Evolutionary conservation across 2,888 invertebrate genomes (phyloP).

Genomic region (Acleris emargana): DNA sequence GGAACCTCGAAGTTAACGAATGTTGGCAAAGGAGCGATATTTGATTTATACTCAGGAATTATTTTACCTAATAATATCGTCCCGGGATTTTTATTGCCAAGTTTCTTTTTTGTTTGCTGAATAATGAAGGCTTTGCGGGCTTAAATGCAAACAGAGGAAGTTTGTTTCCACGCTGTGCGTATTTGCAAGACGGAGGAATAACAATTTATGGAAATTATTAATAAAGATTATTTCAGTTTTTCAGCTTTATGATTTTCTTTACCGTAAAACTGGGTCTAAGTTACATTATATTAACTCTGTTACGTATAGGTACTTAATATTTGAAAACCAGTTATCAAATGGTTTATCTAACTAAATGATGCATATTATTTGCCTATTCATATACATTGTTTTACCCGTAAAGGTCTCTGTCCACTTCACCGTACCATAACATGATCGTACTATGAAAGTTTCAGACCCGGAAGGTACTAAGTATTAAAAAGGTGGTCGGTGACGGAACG

Average conservation of each 20-base stretch:
- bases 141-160: constrained; percentile 35
- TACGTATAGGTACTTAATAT: background rate
- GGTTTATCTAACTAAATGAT: too few species aligned
- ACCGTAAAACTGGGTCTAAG: background rate
- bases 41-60: constrained; percentile 43
- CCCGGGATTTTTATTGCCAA: constrained; percentile 35
- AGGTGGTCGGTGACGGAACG: too few species aligned
- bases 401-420: too few species aligned
- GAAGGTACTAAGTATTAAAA: too few species aligned
- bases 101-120: constrained; percentile 36
- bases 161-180: constrained; percentile 34
- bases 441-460: too few species aligned
- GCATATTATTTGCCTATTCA: too few species aligned
- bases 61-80: constrained; percentile 37
- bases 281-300: background rate
- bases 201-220: constrained; percentile 38
- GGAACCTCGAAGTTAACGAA: constrained; percentile 50
- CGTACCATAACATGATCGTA: too few species aligned
- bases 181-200: constrained; percentile 35
- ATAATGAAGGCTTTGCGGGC: constrained; percentile 31
- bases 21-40: constrained; percentile 37
- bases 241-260: constrained; percentile 15
- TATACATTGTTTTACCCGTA: too few species aligned
- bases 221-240: constrained; percentile 31
- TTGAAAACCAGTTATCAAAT: background rate